Conservation (phyloP, 2,888 invertebrate species). For the Leptopterna dolabrata region DNA sequence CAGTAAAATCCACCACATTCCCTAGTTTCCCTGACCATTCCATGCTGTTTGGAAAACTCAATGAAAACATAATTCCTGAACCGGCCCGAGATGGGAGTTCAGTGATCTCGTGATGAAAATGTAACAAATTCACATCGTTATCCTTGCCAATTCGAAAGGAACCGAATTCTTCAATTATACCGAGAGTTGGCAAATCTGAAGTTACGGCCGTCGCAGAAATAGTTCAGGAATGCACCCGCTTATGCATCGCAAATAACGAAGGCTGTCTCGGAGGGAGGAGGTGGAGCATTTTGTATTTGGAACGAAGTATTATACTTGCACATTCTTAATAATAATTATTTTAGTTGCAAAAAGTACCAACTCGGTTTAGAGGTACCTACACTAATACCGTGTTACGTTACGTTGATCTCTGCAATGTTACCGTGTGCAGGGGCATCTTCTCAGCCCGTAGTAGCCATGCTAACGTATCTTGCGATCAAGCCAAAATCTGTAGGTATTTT, state of each 20-base stretch:
- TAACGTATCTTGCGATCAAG: no score
- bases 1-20: no score
- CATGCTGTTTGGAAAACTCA: no score
- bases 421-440: no score
- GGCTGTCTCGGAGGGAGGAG: background rate
- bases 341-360: background rate
- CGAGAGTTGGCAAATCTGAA: conserved; percentile 9
- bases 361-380: no score
- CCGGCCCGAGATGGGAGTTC: background rate
- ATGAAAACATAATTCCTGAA: background rate
- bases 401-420: background rate
- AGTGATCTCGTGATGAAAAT: background rate
- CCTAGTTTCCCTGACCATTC: no score
- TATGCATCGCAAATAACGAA: background rate
- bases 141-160: background rate
- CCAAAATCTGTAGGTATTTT: no score
- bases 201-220: background rate
- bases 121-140: background rate
- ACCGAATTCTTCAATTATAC: background rate
- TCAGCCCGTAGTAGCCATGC: no score
- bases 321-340: background rate
- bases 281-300: background rate
- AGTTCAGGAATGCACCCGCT: background rate
- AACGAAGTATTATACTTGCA: no score
- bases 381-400: background rate